These are phyloP conservation scores for Ichneumoninae sp. DNA, from an alignment of 2,888 invertebrate genomes.

Conservation along the genomic window DNA sequence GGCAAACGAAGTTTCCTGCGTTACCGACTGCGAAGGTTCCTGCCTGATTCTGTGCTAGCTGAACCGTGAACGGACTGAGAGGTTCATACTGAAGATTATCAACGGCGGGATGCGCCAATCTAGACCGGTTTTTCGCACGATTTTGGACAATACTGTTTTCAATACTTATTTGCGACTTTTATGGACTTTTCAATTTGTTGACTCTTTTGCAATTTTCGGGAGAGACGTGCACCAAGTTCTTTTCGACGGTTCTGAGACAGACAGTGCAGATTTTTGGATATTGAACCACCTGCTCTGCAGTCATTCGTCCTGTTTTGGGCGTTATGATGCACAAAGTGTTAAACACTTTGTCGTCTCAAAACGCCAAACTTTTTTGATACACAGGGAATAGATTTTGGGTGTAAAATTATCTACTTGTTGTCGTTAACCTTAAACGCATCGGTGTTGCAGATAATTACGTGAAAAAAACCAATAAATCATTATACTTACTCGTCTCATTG, in stretches of 20 bases:
- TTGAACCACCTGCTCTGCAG: no score
- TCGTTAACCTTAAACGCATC: not conserved
- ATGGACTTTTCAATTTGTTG: not conserved
- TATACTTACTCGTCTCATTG: slow-evolving; percentile 80
- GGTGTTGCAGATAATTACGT: not conserved
- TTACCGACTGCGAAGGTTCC: slow-evolving; percentile 30
- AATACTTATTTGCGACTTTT: not conserved
- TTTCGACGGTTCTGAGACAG: not conserved
- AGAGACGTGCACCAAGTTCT: not conserved
- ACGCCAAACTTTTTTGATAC: not conserved
- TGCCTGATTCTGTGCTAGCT: not conserved
- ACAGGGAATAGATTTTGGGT: not conserved
- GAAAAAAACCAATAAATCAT: not conserved
- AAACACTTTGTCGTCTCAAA: not conserved
- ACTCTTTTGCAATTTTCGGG: not conserved
- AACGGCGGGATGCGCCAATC: not conserved
- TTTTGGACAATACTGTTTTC: not conserved
- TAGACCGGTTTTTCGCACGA: not conserved
- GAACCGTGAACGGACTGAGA: not conserved
- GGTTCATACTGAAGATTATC: not conserved
- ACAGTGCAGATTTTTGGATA: no score
- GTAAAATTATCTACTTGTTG: not conserved
- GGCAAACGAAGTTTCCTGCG: slow-evolving; percentile 16
- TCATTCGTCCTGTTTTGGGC: no score
- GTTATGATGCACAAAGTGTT: no score